These are phyloP conservation scores for Potamarius usumacintae DNA, from an alignment of 2,113 vertebrate species.

Conservation along the genomic window DNA sequence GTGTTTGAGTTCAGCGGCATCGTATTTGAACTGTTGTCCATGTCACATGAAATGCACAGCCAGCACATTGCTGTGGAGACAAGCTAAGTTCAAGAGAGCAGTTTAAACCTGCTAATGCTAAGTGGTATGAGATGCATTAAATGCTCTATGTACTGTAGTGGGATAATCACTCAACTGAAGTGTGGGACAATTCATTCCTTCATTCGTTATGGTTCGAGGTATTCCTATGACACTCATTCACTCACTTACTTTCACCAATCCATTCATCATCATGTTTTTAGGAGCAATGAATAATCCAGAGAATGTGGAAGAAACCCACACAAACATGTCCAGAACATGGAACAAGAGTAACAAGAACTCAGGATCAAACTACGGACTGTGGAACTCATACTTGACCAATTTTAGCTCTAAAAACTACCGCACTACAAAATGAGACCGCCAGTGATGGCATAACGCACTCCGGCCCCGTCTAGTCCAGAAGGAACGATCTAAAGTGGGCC, in stretches of 20 bases:
- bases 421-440: no score
- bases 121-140: slow-evolving; percentile 9
- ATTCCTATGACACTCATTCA: background rate
- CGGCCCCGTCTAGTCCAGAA: no score
- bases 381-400: background rate
- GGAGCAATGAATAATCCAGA: background rate
- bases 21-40: slow-evolving; percentile 18
- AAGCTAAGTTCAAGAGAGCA: slow-evolving; percentile 16
- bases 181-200: background rate
- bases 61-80: slow-evolving; percentile 14
- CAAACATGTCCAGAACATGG: background rate
- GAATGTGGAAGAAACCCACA: background rate
- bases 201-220: background rate
- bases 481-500: no score
- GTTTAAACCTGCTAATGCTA: background rate
- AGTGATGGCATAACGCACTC: no score
- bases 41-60: slow-evolving; percentile 40
- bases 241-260: background rate
- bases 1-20: slow-evolving; percentile 31
- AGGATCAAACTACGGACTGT: background rate
- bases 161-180: background rate
- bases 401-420: no score
- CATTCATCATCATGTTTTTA: background rate
- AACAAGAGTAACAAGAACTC: background rate
- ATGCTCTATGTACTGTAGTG: background rate